Evolutionary conservation across 2,888 invertebrate genomes (phyloP), one percentile per base, ranked within the genome.

Genomic region (Anoncus sp.): DNA sequence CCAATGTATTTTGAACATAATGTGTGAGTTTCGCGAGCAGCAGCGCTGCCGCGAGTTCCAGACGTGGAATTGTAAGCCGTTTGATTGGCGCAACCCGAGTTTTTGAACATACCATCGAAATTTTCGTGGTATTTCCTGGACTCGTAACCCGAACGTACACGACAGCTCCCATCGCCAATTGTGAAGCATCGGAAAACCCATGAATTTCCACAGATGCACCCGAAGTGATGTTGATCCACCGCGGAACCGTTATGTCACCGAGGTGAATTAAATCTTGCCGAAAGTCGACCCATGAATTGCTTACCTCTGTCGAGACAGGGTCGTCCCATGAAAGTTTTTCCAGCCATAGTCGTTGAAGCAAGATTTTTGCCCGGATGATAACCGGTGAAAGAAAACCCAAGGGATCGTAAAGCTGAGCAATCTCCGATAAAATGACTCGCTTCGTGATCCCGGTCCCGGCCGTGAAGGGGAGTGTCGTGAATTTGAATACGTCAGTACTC

Each of bases 1-100:
- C 14, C 18, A 47, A 5, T 0, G 5, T 12, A 1, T 0, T 2
- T 1, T 18, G 47, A 16, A 63, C 67, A 20, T 67, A 45, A 0
- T 1, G 14, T 6, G 38, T 7, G 7, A 80, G 62, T 31, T 67
- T 72, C 0, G 82, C 57, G 0, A 80, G 67, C 14, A 85, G 35
- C 22, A 77, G 7, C 3, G 83, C 82, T 6, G 79, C 82, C 12
- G 81, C 75, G 6, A 88, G 73, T 53, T 87, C 84, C 12, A 87
- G 67, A 1, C 86, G 70, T 1, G 84, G 83, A 7, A 86, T 75
- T 0, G 85, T 77, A 1, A 79, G 62, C 18, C 69, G 51, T 53
- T 79, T 82, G 3, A 83, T 31, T 0, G 79, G 79, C 0, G 83
- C 76, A 2, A 82, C 77, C 27, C 75, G 71, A 0, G 81, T 55